A percentile compares a stretch with the other conserved stretches of the same genome.
These are phyloP conservation scores for Hypercompe scribonia DNA, from an alignment of 2,888 invertebrate species.

Conservation along the genomic window DNA sequence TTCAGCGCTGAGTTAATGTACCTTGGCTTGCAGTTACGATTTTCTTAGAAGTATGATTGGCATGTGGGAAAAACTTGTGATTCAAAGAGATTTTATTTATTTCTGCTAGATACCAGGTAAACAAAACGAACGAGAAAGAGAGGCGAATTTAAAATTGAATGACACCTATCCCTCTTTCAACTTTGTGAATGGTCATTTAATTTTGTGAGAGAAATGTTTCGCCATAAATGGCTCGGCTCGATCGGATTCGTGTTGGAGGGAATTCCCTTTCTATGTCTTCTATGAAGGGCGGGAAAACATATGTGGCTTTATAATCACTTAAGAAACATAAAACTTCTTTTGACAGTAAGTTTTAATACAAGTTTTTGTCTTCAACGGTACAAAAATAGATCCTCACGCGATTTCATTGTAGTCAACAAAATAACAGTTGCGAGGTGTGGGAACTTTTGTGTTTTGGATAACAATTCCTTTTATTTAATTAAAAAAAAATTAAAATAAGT, in stretches of 20 bases:
- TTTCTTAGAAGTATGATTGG: constrained; percentile 8
- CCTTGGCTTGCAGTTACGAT: constrained; percentile 19
- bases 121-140: no score
- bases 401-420: not conserved
- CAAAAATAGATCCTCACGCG: not conserved
- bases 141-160: no score
- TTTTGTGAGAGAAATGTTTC: no score
- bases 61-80: constrained; percentile 6
- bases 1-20: constrained; percentile 31
- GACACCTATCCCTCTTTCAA: no score
- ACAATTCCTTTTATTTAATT: not conserved
- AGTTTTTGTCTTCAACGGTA: not conserved
- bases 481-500: not conserved
- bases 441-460: not conserved
- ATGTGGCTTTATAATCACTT: no score
- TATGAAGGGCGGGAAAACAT: no score
- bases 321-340: no score
- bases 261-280: no score
- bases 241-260: no score
- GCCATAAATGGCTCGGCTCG: no score
- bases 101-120: not conserved
- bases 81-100: constrained; percentile 2
- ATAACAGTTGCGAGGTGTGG: not conserved
- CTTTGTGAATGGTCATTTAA: no score
- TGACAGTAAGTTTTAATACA: not conserved